Base-by-base conservation (phyloP, 2,113 vertebrate species). In the Butorides virescens region DNA sequence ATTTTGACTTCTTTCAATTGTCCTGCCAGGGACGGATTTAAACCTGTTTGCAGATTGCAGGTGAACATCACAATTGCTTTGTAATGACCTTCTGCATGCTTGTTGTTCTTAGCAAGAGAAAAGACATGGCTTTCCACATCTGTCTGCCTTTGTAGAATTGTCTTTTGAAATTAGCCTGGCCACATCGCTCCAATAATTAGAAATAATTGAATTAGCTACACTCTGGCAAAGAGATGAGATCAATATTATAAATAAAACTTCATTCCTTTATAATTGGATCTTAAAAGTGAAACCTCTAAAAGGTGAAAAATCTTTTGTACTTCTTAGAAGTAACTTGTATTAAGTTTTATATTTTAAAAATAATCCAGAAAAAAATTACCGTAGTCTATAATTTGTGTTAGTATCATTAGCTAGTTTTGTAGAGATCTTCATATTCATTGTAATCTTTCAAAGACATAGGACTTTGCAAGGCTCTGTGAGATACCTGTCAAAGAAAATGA, bases 181-280 rank as follows among this genome's bases (percentile, higher is more conserved):
- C 59, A 80, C 63, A 83, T 58, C 70, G 65, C 58, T 87, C 72
- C 92, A 63, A 94, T 95, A 97, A 96, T 96, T 96, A 95, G 82
- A 97, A 97, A 91, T 96, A 98, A 98, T 91, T 96, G 52, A 98
- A 97, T 97, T 94, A 96, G 59, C 91, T 93, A 88, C 83, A 91
- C n/a, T 95, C 56, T 87, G 65, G 32, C 50, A 97, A 96, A 97
- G 85, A 92, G 73, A 26, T 85, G 92, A 97, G 92, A 95, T 97
- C 76, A 96, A 90, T 86, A 96, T 96, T 97, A 91, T 96, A 97
- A 94, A 86, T 97, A 95, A 97, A 97, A 96, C 68, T 95, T 21
- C 26, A 13, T 97, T 97, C 84, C 75, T 96, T 92, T 96, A 85
- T 96, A 96, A 97, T 71, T 91, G 82, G 81, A 90, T 96, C 91